These are phyloP conservation scores for Drosophila picticornis DNA, from an alignment of 2,888 invertebrate species.

Conservation along the genomic window DNA sequence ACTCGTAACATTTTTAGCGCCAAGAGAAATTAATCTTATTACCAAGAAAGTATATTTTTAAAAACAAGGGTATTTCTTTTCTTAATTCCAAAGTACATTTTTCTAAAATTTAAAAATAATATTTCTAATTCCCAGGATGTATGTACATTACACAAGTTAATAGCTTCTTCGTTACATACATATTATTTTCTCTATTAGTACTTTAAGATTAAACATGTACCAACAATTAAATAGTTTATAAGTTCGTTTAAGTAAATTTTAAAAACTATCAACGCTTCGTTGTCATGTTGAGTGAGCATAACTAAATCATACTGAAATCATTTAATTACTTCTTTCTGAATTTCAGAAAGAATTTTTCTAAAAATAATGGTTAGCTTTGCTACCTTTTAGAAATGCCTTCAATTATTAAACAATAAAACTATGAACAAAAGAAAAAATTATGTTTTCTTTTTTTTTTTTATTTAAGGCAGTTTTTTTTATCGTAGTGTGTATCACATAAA, in stretches of 20 bases:
- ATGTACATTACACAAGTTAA: not conserved
- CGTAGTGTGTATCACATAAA: too few relatives aligned
- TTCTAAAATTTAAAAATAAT: not conserved
- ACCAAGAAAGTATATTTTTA: not conserved
- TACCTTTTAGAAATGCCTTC: not conserved
- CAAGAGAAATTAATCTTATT: not conserved
- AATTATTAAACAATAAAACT: not conserved
- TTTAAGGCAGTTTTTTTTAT: not conserved
- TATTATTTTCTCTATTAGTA: too few relatives aligned
- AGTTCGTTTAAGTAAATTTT: not conserved
- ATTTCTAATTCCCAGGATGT: not conserved
- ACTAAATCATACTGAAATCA: not conserved
- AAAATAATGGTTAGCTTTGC: not conserved
- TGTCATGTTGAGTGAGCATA: too few relatives aligned
- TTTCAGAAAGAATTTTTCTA: not conserved
- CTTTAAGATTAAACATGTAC: not conserved
- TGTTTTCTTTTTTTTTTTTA: not conserved
- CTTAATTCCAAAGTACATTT: not conserved
- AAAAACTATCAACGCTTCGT: not conserved
- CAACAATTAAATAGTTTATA: not conserved
- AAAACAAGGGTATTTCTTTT: not conserved
- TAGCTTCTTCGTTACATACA: too few relatives aligned
- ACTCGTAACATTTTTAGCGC: not conserved
- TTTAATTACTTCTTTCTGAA: not conserved
- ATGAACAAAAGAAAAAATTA: not conserved